Base-by-base conservation (phyloP, 2,888 invertebrate species). In the Lepetodrilus schrolli region DNA sequence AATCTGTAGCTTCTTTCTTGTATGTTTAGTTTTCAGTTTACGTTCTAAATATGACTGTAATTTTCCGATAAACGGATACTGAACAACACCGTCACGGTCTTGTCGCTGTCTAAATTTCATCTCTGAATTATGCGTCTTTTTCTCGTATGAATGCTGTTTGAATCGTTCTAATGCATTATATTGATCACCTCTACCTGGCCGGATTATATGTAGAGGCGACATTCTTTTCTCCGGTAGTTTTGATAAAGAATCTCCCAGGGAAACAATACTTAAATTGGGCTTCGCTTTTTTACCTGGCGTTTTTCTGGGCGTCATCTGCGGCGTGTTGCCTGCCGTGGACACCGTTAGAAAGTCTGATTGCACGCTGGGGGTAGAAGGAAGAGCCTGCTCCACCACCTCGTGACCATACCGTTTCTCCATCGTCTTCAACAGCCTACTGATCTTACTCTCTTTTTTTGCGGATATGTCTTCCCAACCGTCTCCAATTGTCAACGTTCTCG, bases 201-300 rank as follows among this genome's bases (percentile, higher is more conserved):
- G 23, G 34, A 34, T 26, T 7, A 58, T 34, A 17, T 8, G 26
- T 13, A 47, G 21, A 2, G 34, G 34, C 5, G 37, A 23, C 37
- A 38, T n/a, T 7, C 5, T 21, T 30, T 69, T 30, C 13, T 13
- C 23, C 17, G 21, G 47, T 10, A 66, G 20, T 48, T 36, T n/a
- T 1, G 58, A 58, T 1, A 49, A 50, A 1, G 73, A 73, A 13
- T 79, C 74, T 10, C 81, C 79, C 23, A 78, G 75, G 7, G 78
- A 78, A 0, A 78, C 74, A 38, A 78, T 76, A 69, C 77, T 80
- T 17, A 81, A 48, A n/a, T 76, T 66, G 4, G 58, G 30, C n/a
- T 34, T 38, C 1, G 50, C 34, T 1, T 66, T 23, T n/a, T 21
- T 20, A 2, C 26, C 58, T 13, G 21, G 23, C 5, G 26, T n/a